phyloP scores from a whole-genome alignment of 2,113 vertebrate genomes.

The Takifugu bimaculatus region DNA sequence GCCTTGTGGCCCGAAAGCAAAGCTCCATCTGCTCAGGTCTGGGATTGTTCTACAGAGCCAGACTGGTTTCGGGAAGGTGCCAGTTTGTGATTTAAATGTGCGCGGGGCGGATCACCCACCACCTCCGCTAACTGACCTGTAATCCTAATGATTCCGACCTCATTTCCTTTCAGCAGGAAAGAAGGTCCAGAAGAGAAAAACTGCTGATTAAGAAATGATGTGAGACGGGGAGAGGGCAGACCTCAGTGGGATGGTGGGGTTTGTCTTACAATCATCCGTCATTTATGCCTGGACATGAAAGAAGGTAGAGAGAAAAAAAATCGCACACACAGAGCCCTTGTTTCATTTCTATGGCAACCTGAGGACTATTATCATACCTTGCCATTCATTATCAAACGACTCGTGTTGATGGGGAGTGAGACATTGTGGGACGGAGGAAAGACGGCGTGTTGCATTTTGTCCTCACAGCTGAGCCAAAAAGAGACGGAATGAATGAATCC shows the following conservation, averaged over 20 bases:
- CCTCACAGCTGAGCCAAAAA: not conserved
- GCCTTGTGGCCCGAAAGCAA: conserved; percentile 18
- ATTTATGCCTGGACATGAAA: conserved; percentile 76
- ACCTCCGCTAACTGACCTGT: too few relatives aligned
- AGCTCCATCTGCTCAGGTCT: conserved; percentile 35
- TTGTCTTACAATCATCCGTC: conserved; percentile 86
- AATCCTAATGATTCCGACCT: too few relatives aligned
- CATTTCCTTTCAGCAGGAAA: not conserved
- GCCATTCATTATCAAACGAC: conserved; percentile 98
- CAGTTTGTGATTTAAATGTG: conserved; percentile 12
- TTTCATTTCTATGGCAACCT: conserved; percentile 95
- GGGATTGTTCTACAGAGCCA: conserved; percentile 1
- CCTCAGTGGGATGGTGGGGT: conserved; percentile 32
- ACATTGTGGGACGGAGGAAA: conserved; percentile 11
- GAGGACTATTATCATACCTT: conserved; percentile 96
- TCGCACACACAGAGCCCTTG: conserved; percentile 87
- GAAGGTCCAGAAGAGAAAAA: conserved; percentile 2
- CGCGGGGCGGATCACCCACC: not conserved
- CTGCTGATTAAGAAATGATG: conserved; percentile 16
- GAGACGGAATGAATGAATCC: conserved; percentile 26
- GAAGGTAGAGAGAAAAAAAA: conserved; percentile 57
- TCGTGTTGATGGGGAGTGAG: conserved; percentile 86
- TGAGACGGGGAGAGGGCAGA: conserved; percentile 28
- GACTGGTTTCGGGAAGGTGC: conserved; percentile 6
- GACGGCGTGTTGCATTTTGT: conserved; percentile 24